These are phyloP conservation scores for Tetrapedia diversipes DNA, from an alignment of 2,888 invertebrate genomes.

Conservation along the genomic window DNA sequence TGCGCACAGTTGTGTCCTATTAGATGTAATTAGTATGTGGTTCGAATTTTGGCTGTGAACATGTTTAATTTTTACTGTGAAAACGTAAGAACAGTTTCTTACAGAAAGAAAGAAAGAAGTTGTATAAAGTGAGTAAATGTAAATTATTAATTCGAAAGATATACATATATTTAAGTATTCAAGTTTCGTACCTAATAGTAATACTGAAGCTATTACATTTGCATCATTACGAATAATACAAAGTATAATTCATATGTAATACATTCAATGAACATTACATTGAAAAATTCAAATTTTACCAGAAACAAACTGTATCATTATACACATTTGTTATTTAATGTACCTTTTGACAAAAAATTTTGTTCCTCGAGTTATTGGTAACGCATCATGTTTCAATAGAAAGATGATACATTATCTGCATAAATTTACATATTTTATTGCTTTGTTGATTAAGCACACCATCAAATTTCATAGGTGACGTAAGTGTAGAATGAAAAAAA, in stretches of 20 bases:
- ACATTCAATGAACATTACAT: neutral
- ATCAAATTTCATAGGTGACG: constrained; percentile 41
- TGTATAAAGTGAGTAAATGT: neutral
- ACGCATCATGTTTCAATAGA: neutral
- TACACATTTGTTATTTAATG: neutral
- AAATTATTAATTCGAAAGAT: neutral
- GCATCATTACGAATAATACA: neutral
- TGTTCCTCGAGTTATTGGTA: neutral
- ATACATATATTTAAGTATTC: neutral
- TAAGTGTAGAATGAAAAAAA: constrained; percentile 17
- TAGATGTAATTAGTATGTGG: neutral
- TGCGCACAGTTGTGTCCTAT: neutral
- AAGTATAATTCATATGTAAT: neutral
- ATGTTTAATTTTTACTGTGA: neutral
- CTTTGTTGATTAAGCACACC: constrained; percentile 20
- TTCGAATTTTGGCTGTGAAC: neutral
- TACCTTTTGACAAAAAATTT: neutral
- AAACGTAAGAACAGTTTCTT: neutral
- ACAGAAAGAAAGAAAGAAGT: too few species aligned
- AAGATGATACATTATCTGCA: neutral
- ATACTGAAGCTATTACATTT: neutral
- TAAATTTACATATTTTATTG: constrained; percentile 46
- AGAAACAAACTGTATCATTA: neutral
- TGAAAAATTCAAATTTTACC: neutral
- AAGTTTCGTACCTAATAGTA: neutral